Percentiles rank a stretch among this genome's conserved stretches.
These are phyloP conservation scores for Tadarida brasiliensis DNA, from an alignment of 2,797 vertebrate genomes.

Conservation along the genomic window DNA sequence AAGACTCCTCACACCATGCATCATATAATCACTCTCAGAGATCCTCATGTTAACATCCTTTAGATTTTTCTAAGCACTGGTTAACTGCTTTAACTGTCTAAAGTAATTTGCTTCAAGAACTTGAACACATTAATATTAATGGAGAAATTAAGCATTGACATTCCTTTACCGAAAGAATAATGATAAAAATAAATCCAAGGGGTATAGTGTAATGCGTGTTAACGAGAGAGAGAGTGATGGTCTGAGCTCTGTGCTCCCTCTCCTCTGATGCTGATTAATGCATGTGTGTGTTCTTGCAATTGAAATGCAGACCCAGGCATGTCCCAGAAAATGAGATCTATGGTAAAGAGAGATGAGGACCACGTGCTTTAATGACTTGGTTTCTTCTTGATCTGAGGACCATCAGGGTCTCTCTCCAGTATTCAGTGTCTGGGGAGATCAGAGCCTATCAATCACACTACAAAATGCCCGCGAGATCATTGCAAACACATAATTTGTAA, in stretches of 20 bases:
- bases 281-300: background rate
- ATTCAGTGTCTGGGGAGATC: background rate
- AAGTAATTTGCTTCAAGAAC: conserved; percentile 68
- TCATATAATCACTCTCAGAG: background rate
- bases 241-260: background rate
- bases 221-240: conserved; percentile 21
- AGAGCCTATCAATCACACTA: background rate
- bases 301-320: conserved; percentile 62
- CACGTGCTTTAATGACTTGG: background rate
- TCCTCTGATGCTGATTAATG: conserved; percentile 61
- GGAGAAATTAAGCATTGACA: conserved; percentile 65
- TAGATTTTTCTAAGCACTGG: conserved; percentile 61
- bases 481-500: background rate
- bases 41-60: conserved; percentile 25
- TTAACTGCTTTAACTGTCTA: conserved; percentile 76
- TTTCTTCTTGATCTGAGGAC: conserved; percentile 23
- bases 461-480: background rate
- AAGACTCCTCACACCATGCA: background rate
- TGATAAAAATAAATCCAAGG: conserved; percentile 68
- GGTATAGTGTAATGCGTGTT: background rate
- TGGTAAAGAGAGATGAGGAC: conserved; percentile 5
- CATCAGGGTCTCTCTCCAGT: background rate
- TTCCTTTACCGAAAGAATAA: conserved; percentile 57
- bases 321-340: conserved; percentile 64
- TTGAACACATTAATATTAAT: conserved; percentile 67